These are phyloP conservation scores for Periplaneta americana DNA, from an alignment of 1,140 invertebrate species.

Conservation along the genomic window DNA sequence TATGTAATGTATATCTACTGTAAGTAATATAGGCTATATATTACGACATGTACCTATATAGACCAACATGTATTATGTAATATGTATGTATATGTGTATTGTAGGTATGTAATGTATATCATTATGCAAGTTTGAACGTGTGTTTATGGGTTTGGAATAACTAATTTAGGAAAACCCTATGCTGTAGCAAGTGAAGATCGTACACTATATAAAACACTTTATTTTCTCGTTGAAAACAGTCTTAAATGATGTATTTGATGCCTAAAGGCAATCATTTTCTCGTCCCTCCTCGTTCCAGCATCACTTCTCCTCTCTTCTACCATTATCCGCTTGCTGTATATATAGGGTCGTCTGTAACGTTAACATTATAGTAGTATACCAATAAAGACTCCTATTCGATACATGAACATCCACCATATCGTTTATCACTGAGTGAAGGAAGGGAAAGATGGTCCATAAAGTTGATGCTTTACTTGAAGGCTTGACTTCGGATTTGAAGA, in stretches of 20 bases:
- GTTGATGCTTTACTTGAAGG: not conserved
- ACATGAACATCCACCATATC: not conserved
- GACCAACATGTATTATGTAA: no score
- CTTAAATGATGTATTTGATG: conserved; percentile 8
- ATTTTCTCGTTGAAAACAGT: not conserved
- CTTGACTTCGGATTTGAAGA: not conserved
- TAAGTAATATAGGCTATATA: no score
- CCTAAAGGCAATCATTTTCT: not conserved
- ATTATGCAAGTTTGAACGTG: no score
- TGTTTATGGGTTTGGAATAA: no score
- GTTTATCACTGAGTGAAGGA: not conserved
- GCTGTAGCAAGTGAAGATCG: not conserved
- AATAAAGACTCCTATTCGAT: not conserved
- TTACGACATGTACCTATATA: no score
- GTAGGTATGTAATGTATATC: no score
- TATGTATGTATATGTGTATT: no score
- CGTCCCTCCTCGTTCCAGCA: not conserved
- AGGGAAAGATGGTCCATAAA: not conserved
- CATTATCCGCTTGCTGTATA: not conserved
- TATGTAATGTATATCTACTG: no score
- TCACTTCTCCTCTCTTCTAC: not conserved
- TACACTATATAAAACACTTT: not conserved
- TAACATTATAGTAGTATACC: not conserved
- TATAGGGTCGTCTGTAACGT: not conserved
- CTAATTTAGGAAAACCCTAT: no score